These are phyloP conservation scores for Fragum sueziense DNA, from an alignment of 2,888 invertebrate species.

Conservation along the genomic window DNA sequence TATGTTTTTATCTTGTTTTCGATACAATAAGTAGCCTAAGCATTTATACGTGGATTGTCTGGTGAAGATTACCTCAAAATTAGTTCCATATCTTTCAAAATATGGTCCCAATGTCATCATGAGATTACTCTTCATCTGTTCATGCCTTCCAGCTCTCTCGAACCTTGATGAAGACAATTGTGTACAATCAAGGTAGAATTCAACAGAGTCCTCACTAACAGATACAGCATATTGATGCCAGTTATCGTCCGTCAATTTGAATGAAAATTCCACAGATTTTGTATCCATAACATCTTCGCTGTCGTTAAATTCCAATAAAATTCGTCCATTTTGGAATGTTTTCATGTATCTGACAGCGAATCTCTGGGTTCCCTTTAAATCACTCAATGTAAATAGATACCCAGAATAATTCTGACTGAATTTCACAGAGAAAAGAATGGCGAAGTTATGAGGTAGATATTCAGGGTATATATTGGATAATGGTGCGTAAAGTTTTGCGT, in stretches of 20 bases:
- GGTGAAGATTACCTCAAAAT: conserved; percentile 75
- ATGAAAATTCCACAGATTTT: conserved; percentile 61
- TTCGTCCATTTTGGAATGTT: conserved; percentile 2
- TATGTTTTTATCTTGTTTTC: too few species aligned
- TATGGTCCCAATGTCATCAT: conserved; percentile 75
- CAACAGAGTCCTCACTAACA: conserved; percentile 62
- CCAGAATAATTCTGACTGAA: conserved; percentile 60
- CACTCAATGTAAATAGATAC: conserved; percentile 74
- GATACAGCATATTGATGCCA: conserved; percentile 76
- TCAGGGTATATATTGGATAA: conserved; percentile 67
- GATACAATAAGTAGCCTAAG: too few species aligned
- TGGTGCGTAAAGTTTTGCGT: conserved; percentile 71
- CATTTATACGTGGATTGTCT: too few species aligned
- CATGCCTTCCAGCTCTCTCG: conserved; percentile 12
- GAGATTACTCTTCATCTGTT: conserved; percentile 37
- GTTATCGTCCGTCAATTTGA: conserved; percentile 61
- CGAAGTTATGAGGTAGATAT: conserved; percentile 72
- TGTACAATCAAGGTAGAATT: conserved; percentile 72
- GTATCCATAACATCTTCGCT: conserved; percentile 44
- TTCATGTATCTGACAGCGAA: conserved; percentile 65
- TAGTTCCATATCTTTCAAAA: conserved; percentile 67
- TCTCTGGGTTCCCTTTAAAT: conserved; percentile 67
- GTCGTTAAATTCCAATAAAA: conserved; percentile 58
- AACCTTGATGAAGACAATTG: conserved; percentile 53
- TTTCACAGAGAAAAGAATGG: conserved; percentile 69